phyloP scores from a whole-genome alignment of 2,888 invertebrate species.

The Eudemis profundana region DNA sequence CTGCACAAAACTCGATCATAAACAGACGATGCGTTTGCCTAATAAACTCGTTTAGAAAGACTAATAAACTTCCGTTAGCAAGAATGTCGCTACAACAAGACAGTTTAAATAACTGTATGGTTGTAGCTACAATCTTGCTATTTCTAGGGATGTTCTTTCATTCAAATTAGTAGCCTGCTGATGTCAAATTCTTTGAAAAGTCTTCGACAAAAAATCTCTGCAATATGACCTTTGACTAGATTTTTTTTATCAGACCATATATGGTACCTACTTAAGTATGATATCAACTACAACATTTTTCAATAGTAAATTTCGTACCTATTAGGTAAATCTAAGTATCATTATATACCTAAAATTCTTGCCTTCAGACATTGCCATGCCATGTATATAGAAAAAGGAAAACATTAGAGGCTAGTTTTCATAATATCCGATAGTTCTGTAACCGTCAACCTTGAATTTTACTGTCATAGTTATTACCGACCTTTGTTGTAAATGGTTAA shows the following conservation, averaged over 20 bases:
- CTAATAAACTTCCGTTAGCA: neutral
- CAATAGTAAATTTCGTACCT: too few species aligned
- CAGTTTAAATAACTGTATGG: too few species aligned
- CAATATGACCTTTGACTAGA: neutral
- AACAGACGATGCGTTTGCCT: neutral
- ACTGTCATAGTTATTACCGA: constrained; percentile 32
- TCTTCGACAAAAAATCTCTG: too few species aligned
- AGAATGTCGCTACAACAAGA: neutral
- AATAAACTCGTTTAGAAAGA: constrained; percentile 8
- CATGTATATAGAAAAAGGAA: constrained; percentile 17
- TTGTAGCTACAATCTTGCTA: too few species aligned
- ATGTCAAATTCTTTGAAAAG: too few species aligned
- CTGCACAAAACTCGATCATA: neutral
- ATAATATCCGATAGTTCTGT: constrained; percentile 22
- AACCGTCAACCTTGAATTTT: constrained; percentile 36
- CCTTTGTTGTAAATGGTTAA: constrained; percentile 30
- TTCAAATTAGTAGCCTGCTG: too few species aligned
- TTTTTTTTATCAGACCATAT: neutral
- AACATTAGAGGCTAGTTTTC: constrained; percentile 22
- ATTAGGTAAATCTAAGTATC: too few species aligned
- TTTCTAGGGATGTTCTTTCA: too few species aligned
- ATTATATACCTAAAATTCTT: too few species aligned
- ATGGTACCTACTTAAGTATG: too few species aligned
- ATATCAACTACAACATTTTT: too few species aligned
- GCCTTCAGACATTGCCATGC: neutral